These are phyloP conservation scores for Echeneis naucrates DNA, from an alignment of 2,797 vertebrate species.

Conservation along the genomic window DNA sequence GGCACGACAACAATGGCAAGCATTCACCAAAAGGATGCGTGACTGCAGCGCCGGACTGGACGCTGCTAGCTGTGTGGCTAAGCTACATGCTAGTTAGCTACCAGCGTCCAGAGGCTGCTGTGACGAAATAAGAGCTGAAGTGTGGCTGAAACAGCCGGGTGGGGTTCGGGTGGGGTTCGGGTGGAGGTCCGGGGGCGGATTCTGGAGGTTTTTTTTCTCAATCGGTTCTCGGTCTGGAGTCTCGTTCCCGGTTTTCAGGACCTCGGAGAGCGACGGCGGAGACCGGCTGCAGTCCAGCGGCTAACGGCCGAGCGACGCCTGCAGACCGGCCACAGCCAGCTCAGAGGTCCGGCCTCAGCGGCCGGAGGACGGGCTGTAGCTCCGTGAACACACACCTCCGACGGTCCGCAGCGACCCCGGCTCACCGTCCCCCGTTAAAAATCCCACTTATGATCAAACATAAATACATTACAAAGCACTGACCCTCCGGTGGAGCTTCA, in stretches of 20 bases:
- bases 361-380: rapidly evolving
- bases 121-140: background rate
- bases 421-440: no score
- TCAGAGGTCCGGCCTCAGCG: background rate
- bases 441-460: no score
- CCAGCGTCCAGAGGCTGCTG: background rate
- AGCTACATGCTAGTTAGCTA: constrained; percentile 63
- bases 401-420: rapidly evolving
- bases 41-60: background rate
- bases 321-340: no score
- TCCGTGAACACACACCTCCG: rapidly evolving
- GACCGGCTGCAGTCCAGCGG: constrained; percentile 46
- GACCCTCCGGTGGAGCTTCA: constrained; percentile 53
- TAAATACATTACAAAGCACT: constrained; percentile 34
- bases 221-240: constrained; percentile 3
- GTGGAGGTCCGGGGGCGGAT: no score
- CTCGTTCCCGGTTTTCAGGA: constrained; percentile 63
- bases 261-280: constrained; percentile 76
- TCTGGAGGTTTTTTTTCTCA: no score
- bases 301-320: constrained; percentile 54
- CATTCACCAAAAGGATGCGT: background rate
- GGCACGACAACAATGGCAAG: constrained; percentile 2
- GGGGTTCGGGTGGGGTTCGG: no score
- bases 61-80: constrained; percentile 33
- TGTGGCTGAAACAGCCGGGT: no score